Evolutionary conservation across 2,888 invertebrate genomes (phyloP), one percentile per base, ranked within the genome.

Genomic region (Drosophila meridionalis): DNA sequence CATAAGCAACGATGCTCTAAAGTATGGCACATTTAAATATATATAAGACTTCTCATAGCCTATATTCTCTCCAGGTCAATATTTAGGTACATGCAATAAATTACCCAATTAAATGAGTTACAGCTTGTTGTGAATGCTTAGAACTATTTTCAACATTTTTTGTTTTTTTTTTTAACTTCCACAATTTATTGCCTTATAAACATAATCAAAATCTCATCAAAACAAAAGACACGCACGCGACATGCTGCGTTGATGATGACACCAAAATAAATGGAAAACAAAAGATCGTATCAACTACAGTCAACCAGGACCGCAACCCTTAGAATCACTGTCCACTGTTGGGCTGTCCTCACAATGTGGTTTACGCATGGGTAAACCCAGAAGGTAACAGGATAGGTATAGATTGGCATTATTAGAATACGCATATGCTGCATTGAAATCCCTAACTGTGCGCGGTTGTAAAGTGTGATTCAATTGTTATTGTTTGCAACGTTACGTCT

Each of bases 121-220:
- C 71, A 66, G 58, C 45, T 63, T 66, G 60, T 77, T 81, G 70
- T 76, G 62, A 70, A 48, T 36, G 76, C 59, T 76, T 68, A 84
- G 85, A 74, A 68, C 57, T 68, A 52, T 34, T 42, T 28, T 53
- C 32, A 59, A 53, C 20, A 20, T 20, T 20, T 20, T 20, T 20
- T 20, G 20, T 20, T 20, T 42, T 63, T 64, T 74, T 71, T 66
- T 47, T 52, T 69, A 61, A 69, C 61, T 79, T 72, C n/a, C 36
- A 55, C 76, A 86, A 84, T 84, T 87, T 87, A 90, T 90, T 83
- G 67, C 62, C 76, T 67, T 75, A 76, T 80, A 88, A 90, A 90
- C 87, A 86, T 90, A 81, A 87, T 87, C 90, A 86, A 83, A 87
- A 77, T 82, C 80, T 32, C 76, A 87, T 87, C 90, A 87, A 82